Conservation (phyloP, 2,888 invertebrate genomes). For the Metopia argyrocephala region DNA sequence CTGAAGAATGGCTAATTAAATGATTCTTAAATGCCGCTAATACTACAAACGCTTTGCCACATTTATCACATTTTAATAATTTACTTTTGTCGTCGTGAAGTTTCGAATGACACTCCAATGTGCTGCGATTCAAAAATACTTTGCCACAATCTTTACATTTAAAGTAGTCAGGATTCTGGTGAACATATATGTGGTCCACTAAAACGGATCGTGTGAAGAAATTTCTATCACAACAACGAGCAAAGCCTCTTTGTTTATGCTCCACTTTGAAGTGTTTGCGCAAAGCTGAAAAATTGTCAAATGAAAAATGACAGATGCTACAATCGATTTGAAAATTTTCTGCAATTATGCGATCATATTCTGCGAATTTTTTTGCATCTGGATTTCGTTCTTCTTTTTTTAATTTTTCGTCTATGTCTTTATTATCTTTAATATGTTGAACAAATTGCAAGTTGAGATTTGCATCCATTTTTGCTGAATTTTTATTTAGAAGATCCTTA, state of each 20-base stretch:
- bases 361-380: not conserved
- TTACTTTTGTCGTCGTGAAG: not conserved
- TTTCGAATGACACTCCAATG: not conserved
- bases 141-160: conserved; percentile 73
- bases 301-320: conserved; percentile 3
- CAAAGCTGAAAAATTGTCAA: conserved; percentile 65
- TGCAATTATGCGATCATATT: conserved; percentile 24
- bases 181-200: conserved; percentile 74
- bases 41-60: not conserved
- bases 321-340: conserved; percentile 33
- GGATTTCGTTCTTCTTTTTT: not conserved
- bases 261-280: conserved; percentile 57
- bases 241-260: conserved; percentile 71
- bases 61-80: conserved; percentile 2
- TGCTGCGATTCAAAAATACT: conserved; percentile 69
- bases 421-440: not conserved
- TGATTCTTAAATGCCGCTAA: not conserved
- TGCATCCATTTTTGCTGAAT: not conserved
- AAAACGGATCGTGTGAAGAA: conserved; percentile 73
- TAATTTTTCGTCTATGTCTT: not conserved
- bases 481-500: not conserved
- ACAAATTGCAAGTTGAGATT: not conserved
- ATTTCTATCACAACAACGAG: conserved; percentile 74
- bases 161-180: conserved; percentile 74
- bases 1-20: not conserved